These are phyloP conservation scores for Lasius fuliginosus DNA, from an alignment of 2,888 invertebrate species.

Conservation along the genomic window DNA sequence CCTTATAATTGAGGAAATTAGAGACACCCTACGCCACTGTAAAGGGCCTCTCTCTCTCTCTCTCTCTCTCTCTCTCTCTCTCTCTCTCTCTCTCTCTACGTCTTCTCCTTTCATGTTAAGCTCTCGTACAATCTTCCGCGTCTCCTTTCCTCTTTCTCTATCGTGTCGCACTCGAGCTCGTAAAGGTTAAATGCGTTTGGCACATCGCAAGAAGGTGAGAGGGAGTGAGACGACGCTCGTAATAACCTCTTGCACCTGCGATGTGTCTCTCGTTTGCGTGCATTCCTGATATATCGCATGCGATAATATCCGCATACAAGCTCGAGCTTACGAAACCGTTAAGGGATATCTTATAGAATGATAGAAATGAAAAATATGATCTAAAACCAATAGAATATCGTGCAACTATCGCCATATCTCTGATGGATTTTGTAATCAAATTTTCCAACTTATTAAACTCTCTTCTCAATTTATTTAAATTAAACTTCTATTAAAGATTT, in stretches of 20 bases:
- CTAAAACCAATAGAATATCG: background rate
- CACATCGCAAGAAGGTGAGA: constrained; percentile 60
- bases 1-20: constrained; percentile 49
- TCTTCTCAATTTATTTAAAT: background rate
- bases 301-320: constrained; percentile 15
- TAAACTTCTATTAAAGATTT: background rate
- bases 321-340: constrained; percentile 23
- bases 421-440: background rate
- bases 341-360: no score
- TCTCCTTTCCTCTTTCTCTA: constrained; percentile 57
- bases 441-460: background rate
- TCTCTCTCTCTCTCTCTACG: constrained; percentile 29
- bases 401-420: background rate
- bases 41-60: constrained; percentile 58
- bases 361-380: background rate
- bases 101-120: constrained; percentile 59
- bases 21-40: constrained; percentile 44
- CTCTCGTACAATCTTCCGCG: constrained; percentile 56
- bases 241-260: constrained; percentile 78
- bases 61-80: background rate
- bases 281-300: constrained; percentile 56
- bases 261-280: constrained; percentile 60
- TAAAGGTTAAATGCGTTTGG: constrained; percentile 80
- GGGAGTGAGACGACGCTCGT: constrained; percentile 65
- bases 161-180: constrained; percentile 60